These are phyloP conservation scores for Dasyprocta punctata DNA, from an alignment of 2,113 vertebrate species.

Conservation along the genomic window DNA sequence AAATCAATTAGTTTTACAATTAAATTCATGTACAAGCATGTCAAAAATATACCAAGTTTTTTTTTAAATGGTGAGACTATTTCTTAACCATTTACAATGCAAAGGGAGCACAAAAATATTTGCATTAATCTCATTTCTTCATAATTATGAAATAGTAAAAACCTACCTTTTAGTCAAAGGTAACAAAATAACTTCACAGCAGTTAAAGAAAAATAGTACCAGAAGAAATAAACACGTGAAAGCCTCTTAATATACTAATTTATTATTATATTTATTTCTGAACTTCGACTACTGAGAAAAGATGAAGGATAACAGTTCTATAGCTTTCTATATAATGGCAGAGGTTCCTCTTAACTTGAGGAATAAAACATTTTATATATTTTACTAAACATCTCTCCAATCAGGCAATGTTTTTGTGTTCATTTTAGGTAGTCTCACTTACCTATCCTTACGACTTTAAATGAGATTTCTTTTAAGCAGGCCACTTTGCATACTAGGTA, in stretches of 20 bases:
- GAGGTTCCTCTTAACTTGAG: slow-evolving; percentile 41
- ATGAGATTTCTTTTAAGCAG: slow-evolving; percentile 3
- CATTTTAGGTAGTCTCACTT: slow-evolving; percentile 30
- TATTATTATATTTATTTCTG: slow-evolving; percentile 68
- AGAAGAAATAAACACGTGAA: slow-evolving; percentile 65
- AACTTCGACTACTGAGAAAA: slow-evolving; percentile 66
- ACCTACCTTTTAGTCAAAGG: background rate
- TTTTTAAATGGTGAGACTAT: background rate
- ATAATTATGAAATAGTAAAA: slow-evolving; percentile 46
- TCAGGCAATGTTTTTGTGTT: slow-evolving; percentile 9
- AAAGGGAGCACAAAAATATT: background rate
- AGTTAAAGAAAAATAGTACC: slow-evolving; percentile 48
- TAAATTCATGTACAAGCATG: background rate
- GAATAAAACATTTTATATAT: slow-evolving; percentile 44
- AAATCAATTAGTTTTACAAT: slow-evolving; percentile 16
- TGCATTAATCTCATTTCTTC: background rate
- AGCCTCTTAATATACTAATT: slow-evolving; percentile 58
- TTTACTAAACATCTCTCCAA: slow-evolving; percentile 39
- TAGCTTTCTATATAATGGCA: slow-evolving; percentile 56
- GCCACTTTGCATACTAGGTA: background rate
- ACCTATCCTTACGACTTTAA: slow-evolving; percentile 39
- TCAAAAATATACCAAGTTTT: slow-evolving; percentile 3
- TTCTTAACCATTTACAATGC: slow-evolving; percentile 44
- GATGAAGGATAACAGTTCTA: slow-evolving; percentile 50
- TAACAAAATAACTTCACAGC: slow-evolving; percentile 49